Base-by-base conservation (phyloP, 2,888 invertebrate genomes). In the Cremastobaeus sp. region DNA sequence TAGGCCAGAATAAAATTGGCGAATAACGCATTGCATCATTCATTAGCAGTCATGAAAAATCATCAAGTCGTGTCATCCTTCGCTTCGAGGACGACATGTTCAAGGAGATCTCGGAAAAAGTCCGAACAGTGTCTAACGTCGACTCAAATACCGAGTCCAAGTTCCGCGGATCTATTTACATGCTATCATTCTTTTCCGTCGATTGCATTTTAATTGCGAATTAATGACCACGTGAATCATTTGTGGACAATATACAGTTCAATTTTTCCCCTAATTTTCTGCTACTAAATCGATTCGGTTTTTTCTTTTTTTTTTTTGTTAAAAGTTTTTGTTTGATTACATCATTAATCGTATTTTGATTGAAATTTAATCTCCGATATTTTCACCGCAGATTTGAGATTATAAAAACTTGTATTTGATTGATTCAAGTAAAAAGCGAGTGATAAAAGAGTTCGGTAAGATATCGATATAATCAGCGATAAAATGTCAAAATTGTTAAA, bases 51-150 rank as follows among this genome's bases (percentile, higher is more conserved):
- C 66, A 66, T 66, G 66, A 66, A 72, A 66, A 72, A 60, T 62
- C 73, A 73, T 62, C 55, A 66, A 66, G 66, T 73, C 73, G 73
- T 62, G 62, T 73, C 73, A 73, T 73, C 66, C 66, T 73, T 66
- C 50, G 66, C 52, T 25, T 41, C 66, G 73, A 66, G 73, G 68
- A 34, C 62, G 62, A 68, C 62, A 45, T 60, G 55, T 62, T 73
- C 73, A 73, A 73, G 73, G 73, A 68, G 62, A 73, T 64, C 68
- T 68, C 68, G 73, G 68, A 68, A 73, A 73, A 73, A 64, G 68
- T 73, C 37, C 45, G 68, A 64, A 68, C 52, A 50, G 45, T 32
- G 43, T 57, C 57, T 55, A 37, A 50, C 20, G 28, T 25, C 25
- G 35, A 57, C 43, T 47, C 34, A 52, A 54, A 39, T 47, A 65